These are phyloP conservation scores for Drosophila pectinifera DNA, from an alignment of 1,140 invertebrate genomes.

Conservation along the genomic window DNA sequence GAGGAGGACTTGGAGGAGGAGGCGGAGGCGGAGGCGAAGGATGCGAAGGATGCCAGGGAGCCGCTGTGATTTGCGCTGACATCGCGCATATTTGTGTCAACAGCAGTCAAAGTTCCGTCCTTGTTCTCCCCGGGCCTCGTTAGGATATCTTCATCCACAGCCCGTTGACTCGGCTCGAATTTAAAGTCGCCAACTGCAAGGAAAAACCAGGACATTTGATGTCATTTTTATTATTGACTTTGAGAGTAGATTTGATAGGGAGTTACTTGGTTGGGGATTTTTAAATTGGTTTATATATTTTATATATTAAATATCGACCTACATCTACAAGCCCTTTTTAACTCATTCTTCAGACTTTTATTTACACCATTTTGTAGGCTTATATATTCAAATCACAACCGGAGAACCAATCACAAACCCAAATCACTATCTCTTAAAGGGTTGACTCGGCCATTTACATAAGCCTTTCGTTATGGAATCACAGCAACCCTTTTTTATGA, in stretches of 20 bases:
- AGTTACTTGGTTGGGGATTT: background rate
- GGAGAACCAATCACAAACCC: conserved; percentile 51
- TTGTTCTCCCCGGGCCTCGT: conserved; percentile 51
- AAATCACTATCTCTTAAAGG: conserved; percentile 51
- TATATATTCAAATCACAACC: conserved; percentile 52
- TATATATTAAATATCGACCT: no score
- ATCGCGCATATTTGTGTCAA: conserved; percentile 81
- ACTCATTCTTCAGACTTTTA: no score
- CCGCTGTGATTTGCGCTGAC: conserved; percentile 71
- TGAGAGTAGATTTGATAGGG: no score
- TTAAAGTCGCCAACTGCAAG: conserved; percentile 50
- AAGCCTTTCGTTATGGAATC: conserved; percentile 65
- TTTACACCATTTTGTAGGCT: conserved; percentile 63
- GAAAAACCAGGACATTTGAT: background rate
- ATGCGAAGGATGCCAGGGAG: conserved; percentile 23
- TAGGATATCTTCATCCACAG: conserved; percentile 38
- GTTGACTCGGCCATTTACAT: conserved; percentile 72
- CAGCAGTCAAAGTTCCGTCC: conserved; percentile 60
- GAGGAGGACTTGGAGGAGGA: conserved; percentile 26
- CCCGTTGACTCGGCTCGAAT: conserved; percentile 50
- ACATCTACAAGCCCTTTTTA: no score
- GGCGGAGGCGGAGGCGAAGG: background rate
- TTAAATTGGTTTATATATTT: no score
- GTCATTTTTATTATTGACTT: background rate
- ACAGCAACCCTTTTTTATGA: conserved; percentile 75